Evolutionary conservation across 1,140 invertebrate genomes (phyloP), one percentile per base, ranked within the genome.

Genomic region (Drosophila bocqueti): DNA sequence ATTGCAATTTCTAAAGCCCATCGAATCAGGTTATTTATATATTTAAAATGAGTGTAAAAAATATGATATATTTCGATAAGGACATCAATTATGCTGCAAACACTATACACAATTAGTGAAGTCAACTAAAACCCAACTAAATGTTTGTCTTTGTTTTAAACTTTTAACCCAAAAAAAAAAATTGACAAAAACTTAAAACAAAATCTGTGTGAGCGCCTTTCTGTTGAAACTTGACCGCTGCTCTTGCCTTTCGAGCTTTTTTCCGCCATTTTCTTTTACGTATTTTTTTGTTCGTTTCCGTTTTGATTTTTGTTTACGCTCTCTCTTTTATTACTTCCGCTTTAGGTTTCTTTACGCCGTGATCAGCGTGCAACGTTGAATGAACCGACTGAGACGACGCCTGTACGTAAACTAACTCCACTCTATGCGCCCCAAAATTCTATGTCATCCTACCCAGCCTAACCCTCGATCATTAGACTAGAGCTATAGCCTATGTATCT

Each of bases 401-500:
- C 92, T 92, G 92, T 93, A 93, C 91, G 92, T 93, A 93, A 93
- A 82, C 79, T 91, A 91, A 91, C 89, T 91, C 81, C 86, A 77
- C 87, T 57, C 52, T 79, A 65, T 65, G 83, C 83, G 80, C 83
- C 60, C 49, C 29, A 4, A 31, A 80, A 68, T 31, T 47, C 31
- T 60, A 16, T 46, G 49, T 43, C 46, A 43, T 43, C 52, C 61
- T 50, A 45, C 63, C 55, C 61, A 87, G 69, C 60, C 59, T 46
- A 75, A 79, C 55, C 52, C 74, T 13, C 13, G 42, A 54, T 54
- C 50, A 77, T 68, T 77, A 75, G 69, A 57, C 29, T 75, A 75
- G 59, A 40, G 47, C 50, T 60, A 76, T 60, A 76, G 73, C 50
- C 55, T 61, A 34, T 47, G 46, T 76, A 52, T 62, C 49, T 40